Conservation (phyloP, 37 sponge, comb jelly and placozoan species). For the Cladorhizidae sp. region DNA sequence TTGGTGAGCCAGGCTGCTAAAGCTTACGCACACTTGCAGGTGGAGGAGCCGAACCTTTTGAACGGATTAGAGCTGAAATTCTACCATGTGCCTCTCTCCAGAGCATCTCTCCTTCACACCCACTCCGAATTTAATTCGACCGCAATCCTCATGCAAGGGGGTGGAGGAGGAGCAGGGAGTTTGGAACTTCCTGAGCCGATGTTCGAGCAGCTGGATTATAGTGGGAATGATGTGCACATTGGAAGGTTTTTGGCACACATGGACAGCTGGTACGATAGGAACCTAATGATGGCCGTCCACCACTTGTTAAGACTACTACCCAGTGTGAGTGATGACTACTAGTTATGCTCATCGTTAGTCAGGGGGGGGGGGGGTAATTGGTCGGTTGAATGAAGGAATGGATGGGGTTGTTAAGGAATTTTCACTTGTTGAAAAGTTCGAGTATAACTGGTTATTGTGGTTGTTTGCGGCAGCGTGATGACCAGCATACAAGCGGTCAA, state of each 20-base stretch:
- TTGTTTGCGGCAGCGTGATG: too few relatives aligned
- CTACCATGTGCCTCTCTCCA: slow-evolving; percentile 73
- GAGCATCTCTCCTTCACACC: slow-evolving; percentile 19
- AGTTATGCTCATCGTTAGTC: too few relatives aligned
- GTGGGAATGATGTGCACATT: slow-evolving; percentile 68
- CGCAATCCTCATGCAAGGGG: neutral
- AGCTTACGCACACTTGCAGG: slow-evolving; percentile 62
- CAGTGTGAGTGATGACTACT: slow-evolving; percentile 52
- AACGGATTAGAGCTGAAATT: slow-evolving; percentile 54
- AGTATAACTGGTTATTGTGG: too few relatives aligned
- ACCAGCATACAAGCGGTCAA: too few relatives aligned
- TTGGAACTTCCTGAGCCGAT: slow-evolving; percentile 56
- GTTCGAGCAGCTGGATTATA: slow-evolving; percentile 10
- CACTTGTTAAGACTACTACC: slow-evolving; percentile 66
- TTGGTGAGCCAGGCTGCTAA: slow-evolving; percentile 41
- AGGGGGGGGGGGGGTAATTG: too few relatives aligned
- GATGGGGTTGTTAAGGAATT: too few relatives aligned
- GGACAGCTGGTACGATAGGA: slow-evolving; percentile 95
- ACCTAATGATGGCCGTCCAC: slow-evolving; percentile 79
- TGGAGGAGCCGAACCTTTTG: slow-evolving; percentile 62
- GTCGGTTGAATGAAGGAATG: too few relatives aligned
- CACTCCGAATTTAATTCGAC: neutral
- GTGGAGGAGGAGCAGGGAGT: neutral
- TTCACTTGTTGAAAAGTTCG: too few relatives aligned
- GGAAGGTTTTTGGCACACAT: slow-evolving; percentile 75